These are phyloP conservation scores for Aphidoletes aphidimyza DNA, from an alignment of 2,888 invertebrate genomes.

Conservation along the genomic window DNA sequence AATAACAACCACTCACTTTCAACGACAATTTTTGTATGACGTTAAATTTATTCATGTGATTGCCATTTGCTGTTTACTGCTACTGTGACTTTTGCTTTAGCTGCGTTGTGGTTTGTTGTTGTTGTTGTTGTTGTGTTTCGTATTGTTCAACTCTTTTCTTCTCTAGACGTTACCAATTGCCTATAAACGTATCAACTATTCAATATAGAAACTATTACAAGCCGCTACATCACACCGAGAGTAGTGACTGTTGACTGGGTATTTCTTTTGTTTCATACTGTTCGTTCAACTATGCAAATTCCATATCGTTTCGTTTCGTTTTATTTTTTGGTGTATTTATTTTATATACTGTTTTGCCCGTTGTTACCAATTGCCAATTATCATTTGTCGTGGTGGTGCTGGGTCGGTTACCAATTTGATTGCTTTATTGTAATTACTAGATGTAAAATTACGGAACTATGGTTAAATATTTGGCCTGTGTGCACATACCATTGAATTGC, in stretches of 20 bases:
- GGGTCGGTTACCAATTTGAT: too few relatives aligned
- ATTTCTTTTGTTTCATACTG: slow-evolving; percentile 15
- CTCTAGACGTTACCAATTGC: too few relatives aligned
- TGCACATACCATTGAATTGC: background rate
- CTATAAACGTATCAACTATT: too few relatives aligned
- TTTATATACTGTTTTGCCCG: background rate
- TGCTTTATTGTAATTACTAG: too few relatives aligned
- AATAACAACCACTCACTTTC: background rate
- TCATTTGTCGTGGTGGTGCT: too few relatives aligned
- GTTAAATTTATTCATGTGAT: background rate
- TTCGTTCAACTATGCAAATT: slow-evolving; percentile 38
- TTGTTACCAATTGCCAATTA: too few relatives aligned
- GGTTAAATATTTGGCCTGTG: too few relatives aligned
- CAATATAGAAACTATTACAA: too few relatives aligned
- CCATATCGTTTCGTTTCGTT: background rate
- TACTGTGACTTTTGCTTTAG: background rate
- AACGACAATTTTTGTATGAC: background rate
- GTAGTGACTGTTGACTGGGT: background rate
- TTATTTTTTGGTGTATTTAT: background rate
- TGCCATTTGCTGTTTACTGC: too few relatives aligned
- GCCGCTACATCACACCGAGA: background rate
- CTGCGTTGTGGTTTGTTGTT: background rate
- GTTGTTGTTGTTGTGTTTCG: too few relatives aligned
- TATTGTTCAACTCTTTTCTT: too few relatives aligned
- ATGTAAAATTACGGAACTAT: too few relatives aligned